These are phyloP conservation scores for Chinchilla lanigera DNA, from an alignment of 2,113 vertebrate species.

Conservation along the genomic window DNA sequence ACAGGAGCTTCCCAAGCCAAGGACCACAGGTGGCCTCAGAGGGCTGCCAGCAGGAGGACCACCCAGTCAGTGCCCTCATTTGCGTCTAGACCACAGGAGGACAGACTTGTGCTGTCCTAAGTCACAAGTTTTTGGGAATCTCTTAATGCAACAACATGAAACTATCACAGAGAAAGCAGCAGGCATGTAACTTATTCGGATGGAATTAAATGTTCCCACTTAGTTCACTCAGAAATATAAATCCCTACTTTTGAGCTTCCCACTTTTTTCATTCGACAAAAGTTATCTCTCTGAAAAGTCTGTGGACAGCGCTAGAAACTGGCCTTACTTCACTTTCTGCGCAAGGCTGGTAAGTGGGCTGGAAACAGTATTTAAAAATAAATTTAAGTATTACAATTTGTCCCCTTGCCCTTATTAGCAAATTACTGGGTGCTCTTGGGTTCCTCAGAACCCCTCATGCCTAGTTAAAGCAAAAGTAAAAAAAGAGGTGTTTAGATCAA, in stretches of 20 bases:
- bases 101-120: not conserved
- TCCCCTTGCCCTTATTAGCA: not conserved
- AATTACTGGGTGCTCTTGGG: not conserved
- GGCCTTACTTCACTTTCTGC: not conserved
- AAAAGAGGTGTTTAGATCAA: conserved; percentile 6
- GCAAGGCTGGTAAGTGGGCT: not conserved
- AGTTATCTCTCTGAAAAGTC: not conserved
- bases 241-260: not conserved
- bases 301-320: not conserved
- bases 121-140: not conserved
- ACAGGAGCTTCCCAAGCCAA: not conserved
- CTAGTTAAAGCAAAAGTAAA: conserved; percentile 32
- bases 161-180: not conserved
- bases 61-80: not conserved
- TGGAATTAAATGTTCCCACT: conserved; percentile 9
- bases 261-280: not conserved
- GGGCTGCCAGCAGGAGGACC: not conserved
- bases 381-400: not conserved
- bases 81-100: not conserved
- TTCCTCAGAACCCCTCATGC: not conserved
- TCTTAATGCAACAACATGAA: not conserved
- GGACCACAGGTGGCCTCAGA: not conserved
- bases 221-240: conserved; percentile 6
- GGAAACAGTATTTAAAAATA: not conserved
- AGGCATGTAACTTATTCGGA: not conserved